Conservation (phyloP, 2,888 invertebrate species). For the Zaprionus obscuricornis region DNA sequence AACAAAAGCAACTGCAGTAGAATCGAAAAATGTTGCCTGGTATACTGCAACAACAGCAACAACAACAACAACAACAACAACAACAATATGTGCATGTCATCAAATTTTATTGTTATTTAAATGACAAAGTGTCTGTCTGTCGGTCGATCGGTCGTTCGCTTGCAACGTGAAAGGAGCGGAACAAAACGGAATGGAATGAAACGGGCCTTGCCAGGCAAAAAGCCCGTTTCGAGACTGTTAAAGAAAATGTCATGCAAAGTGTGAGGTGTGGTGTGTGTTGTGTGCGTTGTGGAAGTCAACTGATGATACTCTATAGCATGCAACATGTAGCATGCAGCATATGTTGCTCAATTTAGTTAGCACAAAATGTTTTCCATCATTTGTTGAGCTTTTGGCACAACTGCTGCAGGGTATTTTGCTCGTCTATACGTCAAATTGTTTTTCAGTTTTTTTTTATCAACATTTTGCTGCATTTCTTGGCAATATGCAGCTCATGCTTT, state of each 20-base stretch:
- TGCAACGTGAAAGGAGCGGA: too few species aligned
- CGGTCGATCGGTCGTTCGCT: background rate
- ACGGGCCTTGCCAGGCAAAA: too few species aligned
- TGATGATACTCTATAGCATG: too few species aligned
- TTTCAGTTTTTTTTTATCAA: conserved; percentile 6
- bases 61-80: too few species aligned
- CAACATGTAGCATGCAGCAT: too few species aligned
- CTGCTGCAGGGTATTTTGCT: conserved; percentile 12
- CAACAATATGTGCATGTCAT: too few species aligned
- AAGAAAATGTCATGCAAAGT: conserved; percentile 56
- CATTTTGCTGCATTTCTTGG: conserved; percentile 53
- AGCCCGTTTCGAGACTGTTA: conserved; percentile 10
- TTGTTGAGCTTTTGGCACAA: conserved; percentile 2
- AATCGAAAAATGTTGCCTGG: conserved; percentile 22
- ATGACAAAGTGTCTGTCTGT: conserved; percentile 56
- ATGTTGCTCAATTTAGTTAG: too few species aligned
- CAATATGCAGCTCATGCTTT: conserved; percentile 76
- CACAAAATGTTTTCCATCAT: too few species aligned
- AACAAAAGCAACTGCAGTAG: conserved; percentile 53
- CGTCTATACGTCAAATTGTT: background rate
- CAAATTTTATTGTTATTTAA: conserved; percentile 83
- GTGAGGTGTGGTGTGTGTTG: conserved; percentile 28
- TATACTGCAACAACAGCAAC: conserved; percentile 54
- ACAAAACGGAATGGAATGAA: too few species aligned
- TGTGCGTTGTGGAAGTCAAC: too few species aligned